Conservation (phyloP, 2,888 invertebrate species). For the Lepidochrysops patricia region DNA sequence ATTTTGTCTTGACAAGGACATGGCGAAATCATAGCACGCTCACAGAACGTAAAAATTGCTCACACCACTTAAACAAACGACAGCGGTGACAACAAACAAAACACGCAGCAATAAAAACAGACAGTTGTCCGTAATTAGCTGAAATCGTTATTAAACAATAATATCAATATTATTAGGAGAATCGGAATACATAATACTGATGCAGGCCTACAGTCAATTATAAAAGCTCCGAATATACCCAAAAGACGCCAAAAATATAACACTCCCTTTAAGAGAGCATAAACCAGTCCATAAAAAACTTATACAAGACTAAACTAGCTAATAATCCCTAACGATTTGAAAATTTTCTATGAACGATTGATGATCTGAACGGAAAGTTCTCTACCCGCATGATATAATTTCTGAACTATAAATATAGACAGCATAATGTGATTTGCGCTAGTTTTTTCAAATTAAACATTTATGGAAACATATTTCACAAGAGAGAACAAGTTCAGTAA, state of each 20-base stretch:
- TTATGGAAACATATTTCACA: background rate
- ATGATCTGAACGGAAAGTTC: conserved; percentile 1
- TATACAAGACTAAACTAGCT: background rate
- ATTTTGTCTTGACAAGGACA: background rate
- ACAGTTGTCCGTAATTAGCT: background rate
- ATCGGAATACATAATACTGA: background rate
- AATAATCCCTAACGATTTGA: background rate
- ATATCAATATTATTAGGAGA: background rate
- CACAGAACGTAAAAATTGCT: background rate
- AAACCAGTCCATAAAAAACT: background rate
- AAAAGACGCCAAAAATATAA: background rate
- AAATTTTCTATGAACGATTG: conserved; percentile 1
- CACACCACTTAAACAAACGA: background rate
- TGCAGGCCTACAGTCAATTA: background rate
- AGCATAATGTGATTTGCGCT: background rate
- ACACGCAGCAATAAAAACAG: background rate
- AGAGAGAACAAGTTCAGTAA: background rate
- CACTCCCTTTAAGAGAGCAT: background rate
- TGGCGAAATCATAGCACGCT: background rate
- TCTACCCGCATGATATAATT: conserved; percentile 5
- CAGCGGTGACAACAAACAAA: background rate
- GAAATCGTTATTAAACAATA: background rate
- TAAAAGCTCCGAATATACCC: background rate
- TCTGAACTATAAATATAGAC: conserved; percentile 11
- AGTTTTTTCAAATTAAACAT: background rate